phyloP scores from a whole-genome alignment of 2,113 vertebrate species.

The Poeciliopsis occidentalis region DNA sequence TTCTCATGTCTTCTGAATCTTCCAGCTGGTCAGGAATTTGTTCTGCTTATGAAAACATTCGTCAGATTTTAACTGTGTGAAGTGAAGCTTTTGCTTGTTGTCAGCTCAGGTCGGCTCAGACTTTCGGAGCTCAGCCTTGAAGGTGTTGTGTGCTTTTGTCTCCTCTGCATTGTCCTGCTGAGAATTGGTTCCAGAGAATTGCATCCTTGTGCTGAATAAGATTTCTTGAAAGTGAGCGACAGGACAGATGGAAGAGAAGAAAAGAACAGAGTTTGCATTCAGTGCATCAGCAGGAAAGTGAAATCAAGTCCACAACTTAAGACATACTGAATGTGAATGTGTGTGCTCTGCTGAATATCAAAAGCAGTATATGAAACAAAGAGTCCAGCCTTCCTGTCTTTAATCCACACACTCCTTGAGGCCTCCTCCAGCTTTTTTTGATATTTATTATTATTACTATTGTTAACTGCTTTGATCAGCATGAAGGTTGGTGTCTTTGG shows the following conservation, averaged over 20 bases:
- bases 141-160: slow-evolving; percentile 56
- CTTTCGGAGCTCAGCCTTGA: slow-evolving; percentile 29
- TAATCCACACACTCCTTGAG: slow-evolving; percentile 36
- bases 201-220: slow-evolving; percentile 62
- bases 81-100: slow-evolving; percentile 33
- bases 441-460: slow-evolving; percentile 53
- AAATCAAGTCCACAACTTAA: slow-evolving; percentile 49
- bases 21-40: slow-evolving; percentile 40
- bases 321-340: slow-evolving; percentile 6
- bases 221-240: slow-evolving; percentile 57
- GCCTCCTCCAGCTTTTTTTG: slow-evolving; percentile 56
- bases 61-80: slow-evolving; percentile 36
- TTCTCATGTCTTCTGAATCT: slow-evolving; percentile 24
- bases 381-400: slow-evolving; percentile 39
- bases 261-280: slow-evolving; percentile 48
- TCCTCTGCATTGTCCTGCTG: slow-evolving; percentile 47
- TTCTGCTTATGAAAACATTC: slow-evolving; percentile 46
- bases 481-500: slow-evolving; percentile 37
- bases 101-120: slow-evolving; percentile 25
- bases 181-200: slow-evolving; percentile 67
- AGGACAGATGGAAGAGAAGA: slow-evolving; percentile 48
- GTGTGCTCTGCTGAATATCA: slow-evolving; percentile 31
- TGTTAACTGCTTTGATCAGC: slow-evolving; percentile 21
- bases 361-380: slow-evolving; percentile 45
- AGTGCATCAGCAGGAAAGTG: slow-evolving; percentile 58